These are phyloP conservation scores for Tetragonula clypearis DNA, from an alignment of 1,140 invertebrate genomes.

Conservation along the genomic window DNA sequence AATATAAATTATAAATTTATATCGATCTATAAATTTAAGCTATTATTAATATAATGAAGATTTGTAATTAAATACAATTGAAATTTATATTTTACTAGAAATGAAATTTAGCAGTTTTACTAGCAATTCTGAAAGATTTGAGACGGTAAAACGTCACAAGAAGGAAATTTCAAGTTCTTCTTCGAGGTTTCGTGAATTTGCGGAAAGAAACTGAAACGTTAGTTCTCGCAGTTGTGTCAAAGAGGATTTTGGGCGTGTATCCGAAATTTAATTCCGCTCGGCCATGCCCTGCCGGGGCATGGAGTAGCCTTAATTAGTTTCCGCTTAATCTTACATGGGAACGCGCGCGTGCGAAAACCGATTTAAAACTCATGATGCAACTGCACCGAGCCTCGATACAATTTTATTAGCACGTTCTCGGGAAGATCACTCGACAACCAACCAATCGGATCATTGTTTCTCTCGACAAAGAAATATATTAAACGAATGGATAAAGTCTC, in stretches of 20 bases:
- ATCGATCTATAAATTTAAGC: no score
- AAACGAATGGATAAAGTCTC: neutral
- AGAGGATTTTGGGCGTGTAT: slow-evolving; percentile 17
- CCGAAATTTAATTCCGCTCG: slow-evolving; percentile 8
- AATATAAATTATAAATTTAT: no score
- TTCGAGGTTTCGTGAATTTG: neutral
- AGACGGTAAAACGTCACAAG: neutral
- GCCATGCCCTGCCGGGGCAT: neutral
- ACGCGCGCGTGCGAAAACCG: slow-evolving; percentile 25
- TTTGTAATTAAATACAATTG: no score
- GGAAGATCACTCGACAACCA: neutral
- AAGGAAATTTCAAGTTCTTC: neutral
- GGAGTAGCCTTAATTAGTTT: slow-evolving; percentile 36
- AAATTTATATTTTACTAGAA: no score
- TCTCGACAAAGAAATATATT: neutral
- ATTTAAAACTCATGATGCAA: slow-evolving; percentile 18
- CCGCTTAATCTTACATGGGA: slow-evolving; percentile 29
- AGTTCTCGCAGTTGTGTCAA: neutral
- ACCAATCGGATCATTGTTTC: neutral
- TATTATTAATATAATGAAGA: no score
- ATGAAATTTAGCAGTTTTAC: no score
- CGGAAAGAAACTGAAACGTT: neutral
- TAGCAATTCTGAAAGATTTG: no score
- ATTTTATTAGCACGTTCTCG: neutral
- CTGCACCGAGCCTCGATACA: neutral